Base-by-base conservation (phyloP, 2,888 invertebrate species). In the Nomada fucata region DNA sequence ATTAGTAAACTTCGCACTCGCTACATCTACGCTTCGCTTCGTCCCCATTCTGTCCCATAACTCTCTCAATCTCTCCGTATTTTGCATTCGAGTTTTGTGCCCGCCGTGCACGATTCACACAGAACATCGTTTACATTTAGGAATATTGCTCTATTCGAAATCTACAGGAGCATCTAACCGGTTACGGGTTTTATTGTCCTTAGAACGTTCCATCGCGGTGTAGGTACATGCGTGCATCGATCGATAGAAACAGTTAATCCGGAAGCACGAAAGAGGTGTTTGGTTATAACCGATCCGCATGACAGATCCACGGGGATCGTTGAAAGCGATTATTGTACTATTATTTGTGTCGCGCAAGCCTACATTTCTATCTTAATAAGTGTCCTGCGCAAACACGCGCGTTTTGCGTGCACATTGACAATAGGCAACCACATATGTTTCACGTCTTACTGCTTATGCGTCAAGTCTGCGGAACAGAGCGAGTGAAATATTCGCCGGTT, bases 1-100 rank as follows among this genome's bases (percentile, higher is more conserved):
- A 88, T 86, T 87, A 89, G 89, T 89, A 86, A 91, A 90, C 84
- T 70, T 67, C 53, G 59, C 36, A 20, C 36, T 53, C 55, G 61
- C 36, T 53, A 60, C 53, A 50, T 73, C 59, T 73, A 59, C 44
- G n/a, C 26, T 0, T 61, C n/a, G 5, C 10, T n/a, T 59, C 23
- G 5, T 5, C 52, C 0, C 57, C 1, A 15, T 10, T 29, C 23
- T 15, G n/a, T 44, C 44, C 0, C 4, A 36, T n/a, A 4, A 29
- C 2, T 23, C 11, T 23, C n/a, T 20, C 47, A 29, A 52, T 9
- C n/a, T 55, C 4, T 15, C 7, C 13, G 57, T 23, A 5, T 55
- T 36, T 36, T 67, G 4, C 11, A 0, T 53, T 52, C 29, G 5
- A 2, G 36, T 53, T 42, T 15, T 59, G 47, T 15, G 29, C 5